Percentiles rank a stretch among this genome's conserved stretches.
phyloP scores from a whole-genome alignment of 92 coral and sea anemone genomes.

The Porites evermanni region DNA sequence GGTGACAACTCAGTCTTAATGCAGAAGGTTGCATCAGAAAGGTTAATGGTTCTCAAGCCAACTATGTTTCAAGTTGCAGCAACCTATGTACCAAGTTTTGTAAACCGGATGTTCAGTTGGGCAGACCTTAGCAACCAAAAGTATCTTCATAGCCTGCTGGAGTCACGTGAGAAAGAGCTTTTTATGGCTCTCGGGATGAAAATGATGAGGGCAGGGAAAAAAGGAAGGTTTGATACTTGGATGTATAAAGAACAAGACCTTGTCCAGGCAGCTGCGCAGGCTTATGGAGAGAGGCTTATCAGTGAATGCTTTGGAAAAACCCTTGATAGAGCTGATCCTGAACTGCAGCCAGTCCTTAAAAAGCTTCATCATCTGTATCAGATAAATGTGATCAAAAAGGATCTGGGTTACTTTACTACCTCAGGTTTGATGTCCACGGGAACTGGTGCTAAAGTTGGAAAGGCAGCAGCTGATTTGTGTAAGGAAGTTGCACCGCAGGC shows the following conservation, averaged over 20 bases:
- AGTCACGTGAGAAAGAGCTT: constrained; percentile 71
- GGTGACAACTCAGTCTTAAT: constrained; percentile 92
- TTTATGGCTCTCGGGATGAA: constrained; percentile 78
- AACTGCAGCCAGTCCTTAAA: constrained; percentile 67
- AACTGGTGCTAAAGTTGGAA: constrained; percentile 73
- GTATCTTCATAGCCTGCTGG: constrained; percentile 70
- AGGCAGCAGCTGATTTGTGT: constrained; percentile 82
- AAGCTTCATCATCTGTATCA: constrained; percentile 78
- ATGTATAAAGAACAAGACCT: constrained; percentile 80
- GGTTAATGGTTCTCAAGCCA: constrained; percentile 79
- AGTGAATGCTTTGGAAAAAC: constrained; percentile 75
- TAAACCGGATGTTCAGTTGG: constrained; percentile 57
- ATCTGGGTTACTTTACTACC: constrained; percentile 74
- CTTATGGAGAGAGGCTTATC: constrained; percentile 82
- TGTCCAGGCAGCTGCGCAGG: constrained; percentile 85
- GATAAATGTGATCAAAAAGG: constrained; percentile 63
- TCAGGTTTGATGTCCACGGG: constrained; percentile 67
- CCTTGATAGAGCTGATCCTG: constrained; percentile 65
- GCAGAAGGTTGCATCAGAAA: constrained; percentile 87
- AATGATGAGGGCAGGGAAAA: constrained; percentile 78
- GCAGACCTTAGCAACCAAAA: constrained; percentile 66
- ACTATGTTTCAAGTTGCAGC: constrained; percentile 63
- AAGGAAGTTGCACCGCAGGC: constrained; percentile 83
- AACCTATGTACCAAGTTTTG: constrained; percentile 57
- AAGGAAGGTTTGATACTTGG: constrained; percentile 84